Base-by-base conservation (phyloP, 2,888 invertebrate species). In the Monochamus alternatus region DNA sequence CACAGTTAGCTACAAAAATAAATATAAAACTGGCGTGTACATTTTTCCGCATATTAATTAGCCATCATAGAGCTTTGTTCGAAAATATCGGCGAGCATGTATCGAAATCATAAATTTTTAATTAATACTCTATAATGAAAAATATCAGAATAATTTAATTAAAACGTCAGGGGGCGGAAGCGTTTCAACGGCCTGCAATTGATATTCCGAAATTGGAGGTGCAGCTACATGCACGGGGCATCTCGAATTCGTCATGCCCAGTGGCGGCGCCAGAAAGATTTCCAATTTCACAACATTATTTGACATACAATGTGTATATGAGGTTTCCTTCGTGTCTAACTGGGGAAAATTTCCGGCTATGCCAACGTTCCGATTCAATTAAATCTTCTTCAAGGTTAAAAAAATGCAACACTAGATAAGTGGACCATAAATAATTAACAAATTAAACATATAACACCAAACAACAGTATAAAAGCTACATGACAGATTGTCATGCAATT, bases 141-240 rank as follows among this genome's bases (percentile, higher is more conserved):
- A 76, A 76, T 69, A 76, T 73, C 75, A 69, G 64, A 73, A 73
- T 66, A 76, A 74, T 76, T 74, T 64, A 74, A 66, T 76, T 78
- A 74, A 75, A 63, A 64, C 64, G 73, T 66, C 73, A 73, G 73
- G 63, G 65, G 66, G 67, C 31, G 63, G 75, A 66, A 69, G 68
- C 66, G 65, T 73, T 71, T 71, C 73, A 70, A 55, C 67, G 63
- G 81, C 80, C 85, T 85, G 86, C 85, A 85, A 75, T 82, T 83
- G 86, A 85, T 85, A 85, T 85, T 86, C 85, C 83, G 84, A 85
- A 85, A 86, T 85, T 85, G 84, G 83, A 83, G 84, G 81, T 83
- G 80, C 44, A 64, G 68, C 38, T 38, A 43, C 68, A 59, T 68
- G 14, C 44, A 47, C 32, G 79, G 81, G 83, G 81, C 81, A 82